These are phyloP conservation scores for Chaitophorus viminalis DNA, from an alignment of 2,888 invertebrate species.

Conservation along the genomic window DNA sequence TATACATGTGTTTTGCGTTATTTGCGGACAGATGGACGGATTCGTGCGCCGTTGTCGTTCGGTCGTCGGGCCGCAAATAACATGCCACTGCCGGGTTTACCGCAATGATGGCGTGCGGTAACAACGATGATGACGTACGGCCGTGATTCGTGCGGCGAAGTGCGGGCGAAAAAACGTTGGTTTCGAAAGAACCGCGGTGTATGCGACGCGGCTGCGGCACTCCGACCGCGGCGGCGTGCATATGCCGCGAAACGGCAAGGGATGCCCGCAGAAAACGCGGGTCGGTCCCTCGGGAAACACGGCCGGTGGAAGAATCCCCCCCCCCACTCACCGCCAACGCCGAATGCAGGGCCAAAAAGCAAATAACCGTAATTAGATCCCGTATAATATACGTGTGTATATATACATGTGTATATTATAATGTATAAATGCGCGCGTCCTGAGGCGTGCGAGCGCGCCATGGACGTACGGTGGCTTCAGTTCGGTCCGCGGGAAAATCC, in stretches of 20 bases:
- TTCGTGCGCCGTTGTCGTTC: background rate
- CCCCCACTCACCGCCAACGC: background rate
- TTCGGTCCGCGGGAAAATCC: conserved; percentile 5
- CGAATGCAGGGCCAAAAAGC: conserved; percentile 33
- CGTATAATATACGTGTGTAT: conserved; percentile 13
- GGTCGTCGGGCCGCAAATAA: too few species aligned
- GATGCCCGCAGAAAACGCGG: conserved; percentile 27
- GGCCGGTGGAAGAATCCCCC: background rate
- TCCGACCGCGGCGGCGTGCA: background rate
- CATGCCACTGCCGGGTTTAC: too few species aligned
- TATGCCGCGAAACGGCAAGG: background rate
- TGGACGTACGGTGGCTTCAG: background rate
- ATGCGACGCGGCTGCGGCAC: too few species aligned
- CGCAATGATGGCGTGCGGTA: background rate
- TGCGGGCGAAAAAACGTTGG: background rate
- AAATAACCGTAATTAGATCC: conserved; percentile 57
- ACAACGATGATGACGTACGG: background rate
- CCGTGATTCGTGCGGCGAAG: background rate
- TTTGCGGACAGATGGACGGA: too few species aligned
- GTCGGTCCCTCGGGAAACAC: conserved; percentile 16
- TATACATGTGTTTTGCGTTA: too few species aligned
- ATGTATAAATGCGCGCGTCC: conserved; percentile 4
- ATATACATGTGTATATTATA: background rate
- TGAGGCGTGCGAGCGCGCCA: background rate
- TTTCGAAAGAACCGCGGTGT: background rate